Evolutionary conservation across 2,113 vertebrate species (phyloP), one percentile per base, ranked within the genome.

Genomic region (Atrichornis clamosus): DNA sequence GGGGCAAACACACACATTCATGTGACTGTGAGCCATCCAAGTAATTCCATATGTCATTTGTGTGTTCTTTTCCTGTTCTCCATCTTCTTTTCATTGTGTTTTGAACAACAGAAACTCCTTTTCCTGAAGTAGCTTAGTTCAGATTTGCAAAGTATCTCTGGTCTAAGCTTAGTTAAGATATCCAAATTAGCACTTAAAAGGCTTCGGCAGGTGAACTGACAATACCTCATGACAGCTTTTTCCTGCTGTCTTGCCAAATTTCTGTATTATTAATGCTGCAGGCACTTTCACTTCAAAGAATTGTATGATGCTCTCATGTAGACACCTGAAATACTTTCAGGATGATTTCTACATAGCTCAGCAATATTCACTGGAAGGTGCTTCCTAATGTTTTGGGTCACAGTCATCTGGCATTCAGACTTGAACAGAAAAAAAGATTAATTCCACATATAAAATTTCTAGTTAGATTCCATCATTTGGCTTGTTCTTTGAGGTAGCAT

Each of bases 251-350:
- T 17, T 22, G 22, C 42, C 73, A 74, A 70, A 77, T 93, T 80
- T 88, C 28, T 84, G 11, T 58, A 88, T 92, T 90, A 84, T 90
- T 90, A 77, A 88, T 50, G 55, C 78, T 94, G 81, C 93, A 94
- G 87, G 63, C 44, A 49, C 86, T 30, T 81, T 77, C 30, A 67
- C 91, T 96, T 98, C 89, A 96, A 97, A 96, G 93, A 78, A 68
- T 30, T 86, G 46, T 55, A 87, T 44, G 55, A 73, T 58, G 56
- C 47, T 81, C 79, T 94, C 83, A 69, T 37, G 81, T 65, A 90
- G 10, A 93, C 80, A 95, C 59, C 72, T 84, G 55, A 89, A 95
- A 85, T 63, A 74, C 47, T 86, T 81, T 50, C 77, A 95, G 69
- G 90, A 72, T 67, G 75, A 44, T 89, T 89, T 84, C 44, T 9